Conservation (phyloP, 2,113 vertebrate genomes). For the Acanthochromis polyacanthus region DNA sequence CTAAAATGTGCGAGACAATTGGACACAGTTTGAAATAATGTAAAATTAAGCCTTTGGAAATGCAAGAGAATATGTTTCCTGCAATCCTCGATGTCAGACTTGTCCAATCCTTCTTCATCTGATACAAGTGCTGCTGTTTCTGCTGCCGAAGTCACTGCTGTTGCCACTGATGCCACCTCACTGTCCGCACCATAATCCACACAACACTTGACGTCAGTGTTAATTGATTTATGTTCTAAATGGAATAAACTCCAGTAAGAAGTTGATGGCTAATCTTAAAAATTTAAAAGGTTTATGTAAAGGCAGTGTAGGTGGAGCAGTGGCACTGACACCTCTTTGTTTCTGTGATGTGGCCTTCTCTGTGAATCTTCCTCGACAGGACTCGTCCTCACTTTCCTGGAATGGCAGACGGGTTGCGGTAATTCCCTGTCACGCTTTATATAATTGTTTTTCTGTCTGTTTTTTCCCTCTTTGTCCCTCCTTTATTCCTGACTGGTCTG, state of each 20-base stretch:
- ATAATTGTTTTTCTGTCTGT: constrained; percentile 77
- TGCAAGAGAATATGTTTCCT: constrained; percentile 18
- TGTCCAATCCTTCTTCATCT: constrained; percentile 49
- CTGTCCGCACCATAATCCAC: constrained; percentile 43
- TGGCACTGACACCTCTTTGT: constrained; percentile 65
- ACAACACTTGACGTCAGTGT: constrained; percentile 1
- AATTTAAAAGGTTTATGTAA: constrained; percentile 10
- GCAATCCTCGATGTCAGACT: constrained; percentile 37
- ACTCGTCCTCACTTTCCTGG: constrained; percentile 71
- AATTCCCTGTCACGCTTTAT: constrained; percentile 75
- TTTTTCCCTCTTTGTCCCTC: constrained; percentile 23
- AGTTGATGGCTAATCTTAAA: background rate
- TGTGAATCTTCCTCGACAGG: constrained; percentile 66
- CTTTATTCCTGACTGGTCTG: constrained; percentile 45
- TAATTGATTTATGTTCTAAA: background rate
- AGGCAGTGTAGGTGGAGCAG: constrained; percentile 47
- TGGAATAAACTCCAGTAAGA: background rate
- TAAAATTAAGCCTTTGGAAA: background rate
- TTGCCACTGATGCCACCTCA: constrained; percentile 56
- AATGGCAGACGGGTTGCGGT: constrained; percentile 64
- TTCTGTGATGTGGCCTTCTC: constrained; percentile 61
- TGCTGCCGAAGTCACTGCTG: constrained; percentile 49
- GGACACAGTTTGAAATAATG: background rate
- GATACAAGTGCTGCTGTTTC: constrained; percentile 40
- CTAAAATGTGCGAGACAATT: constrained; percentile 2